These are phyloP conservation scores for Clivina fossor DNA, from an alignment of 2,888 invertebrate genomes.

Conservation along the genomic window DNA sequence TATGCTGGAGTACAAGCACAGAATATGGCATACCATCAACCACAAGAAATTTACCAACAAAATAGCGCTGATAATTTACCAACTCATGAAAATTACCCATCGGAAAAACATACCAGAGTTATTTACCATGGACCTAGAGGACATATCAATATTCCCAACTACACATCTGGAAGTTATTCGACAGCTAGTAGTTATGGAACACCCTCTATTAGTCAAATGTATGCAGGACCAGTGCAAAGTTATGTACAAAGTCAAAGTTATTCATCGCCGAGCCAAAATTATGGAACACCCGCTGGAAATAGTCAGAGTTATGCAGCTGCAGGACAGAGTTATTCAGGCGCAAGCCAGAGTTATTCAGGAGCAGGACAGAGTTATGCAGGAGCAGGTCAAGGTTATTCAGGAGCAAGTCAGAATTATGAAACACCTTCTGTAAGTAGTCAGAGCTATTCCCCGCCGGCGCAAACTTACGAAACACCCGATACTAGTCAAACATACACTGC, in stretches of 20 bases:
- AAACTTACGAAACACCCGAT: slow-evolving; percentile 10
- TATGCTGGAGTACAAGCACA: slow-evolving; percentile 39
- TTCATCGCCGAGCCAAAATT: too few relatives aligned
- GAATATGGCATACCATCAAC: slow-evolving; percentile 36
- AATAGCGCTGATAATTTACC: slow-evolving; percentile 44
- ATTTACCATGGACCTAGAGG: slow-evolving; percentile 49
- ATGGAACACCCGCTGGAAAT: too few relatives aligned
- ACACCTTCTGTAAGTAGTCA: background rate
- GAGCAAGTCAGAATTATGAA: background rate
- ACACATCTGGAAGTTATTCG: too few relatives aligned
- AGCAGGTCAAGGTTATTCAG: background rate
- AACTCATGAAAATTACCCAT: slow-evolving; percentile 62
- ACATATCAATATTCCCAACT: slow-evolving; percentile 27
- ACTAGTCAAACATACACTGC: slow-evolving; percentile 19
- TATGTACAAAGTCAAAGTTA: slow-evolving; percentile 1
- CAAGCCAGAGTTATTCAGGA: background rate
- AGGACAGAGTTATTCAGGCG: background rate
- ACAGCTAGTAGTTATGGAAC: slow-evolving; percentile 10
- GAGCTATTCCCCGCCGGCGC: too few relatives aligned
- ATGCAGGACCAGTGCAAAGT: slow-evolving; percentile 14
- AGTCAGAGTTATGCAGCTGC: too few relatives aligned
- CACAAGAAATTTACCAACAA: slow-evolving; percentile 30
- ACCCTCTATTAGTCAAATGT: slow-evolving; percentile 38
- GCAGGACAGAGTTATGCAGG: background rate
- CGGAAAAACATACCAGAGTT: slow-evolving; percentile 60